phyloP scores from a whole-genome alignment of 2,888 invertebrate species.

The Heliconius cydno region DNA sequence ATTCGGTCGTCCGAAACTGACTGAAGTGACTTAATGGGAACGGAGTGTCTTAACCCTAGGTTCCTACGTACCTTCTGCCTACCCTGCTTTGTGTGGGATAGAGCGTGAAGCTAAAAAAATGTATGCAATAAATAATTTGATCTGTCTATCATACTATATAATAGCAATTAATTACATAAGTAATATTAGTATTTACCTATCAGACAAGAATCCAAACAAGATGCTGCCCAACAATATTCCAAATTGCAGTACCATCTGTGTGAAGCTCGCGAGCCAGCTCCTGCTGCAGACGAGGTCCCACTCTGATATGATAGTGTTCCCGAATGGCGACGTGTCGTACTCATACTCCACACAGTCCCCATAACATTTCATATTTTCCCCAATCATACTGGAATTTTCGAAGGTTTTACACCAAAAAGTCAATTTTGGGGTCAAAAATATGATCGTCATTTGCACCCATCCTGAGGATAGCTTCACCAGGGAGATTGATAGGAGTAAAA shows the following conservation, averaged over 20 bases:
- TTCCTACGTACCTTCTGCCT: too few species aligned
- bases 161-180: background rate
- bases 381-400: conserved; percentile 55
- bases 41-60: too few species aligned
- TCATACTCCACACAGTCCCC: conserved; percentile 79
- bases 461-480: conserved; percentile 89
- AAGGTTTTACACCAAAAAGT: conserved; percentile 78
- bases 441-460: conserved; percentile 89
- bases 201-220: conserved; percentile 88
- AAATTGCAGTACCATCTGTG: conserved; percentile 88
- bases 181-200: conserved; percentile 82
- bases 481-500: conserved; percentile 85
- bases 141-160: background rate
- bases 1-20: too few species aligned
- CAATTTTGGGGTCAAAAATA: conserved; percentile 87
- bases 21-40: too few species aligned
- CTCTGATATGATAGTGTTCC: conserved; percentile 88
- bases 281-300: conserved; percentile 89
- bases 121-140: too few species aligned
- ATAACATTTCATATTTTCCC: conserved; percentile 77
- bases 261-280: conserved; percentile 86
- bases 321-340: conserved; percentile 86
- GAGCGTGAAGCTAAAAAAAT: too few species aligned
- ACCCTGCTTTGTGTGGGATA: too few species aligned
- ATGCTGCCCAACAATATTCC: conserved; percentile 89